These are phyloP conservation scores for Smutsia gigantea DNA, from an alignment of 2,797 vertebrate species.

Conservation along the genomic window DNA sequence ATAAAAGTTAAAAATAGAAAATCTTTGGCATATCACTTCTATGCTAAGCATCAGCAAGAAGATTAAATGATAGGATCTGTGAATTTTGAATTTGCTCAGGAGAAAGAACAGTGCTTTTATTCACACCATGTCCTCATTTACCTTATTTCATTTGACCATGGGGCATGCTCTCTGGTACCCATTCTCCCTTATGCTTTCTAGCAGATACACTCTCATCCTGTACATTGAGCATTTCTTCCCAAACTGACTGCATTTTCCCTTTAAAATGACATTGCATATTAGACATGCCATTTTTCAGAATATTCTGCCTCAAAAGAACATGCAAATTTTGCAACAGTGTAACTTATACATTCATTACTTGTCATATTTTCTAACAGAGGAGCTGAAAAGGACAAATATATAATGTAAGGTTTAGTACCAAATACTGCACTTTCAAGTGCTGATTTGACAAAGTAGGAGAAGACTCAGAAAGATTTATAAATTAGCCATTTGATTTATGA, in stretches of 20 bases:
- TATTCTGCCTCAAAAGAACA: slow-evolving; percentile 56
- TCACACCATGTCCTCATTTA: background rate
- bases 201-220: background rate
- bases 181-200: background rate
- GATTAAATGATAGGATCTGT: background rate
- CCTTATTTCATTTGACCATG: background rate
- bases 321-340: slow-evolving; percentile 50
- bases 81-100: background rate
- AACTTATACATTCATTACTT: slow-evolving; percentile 60
- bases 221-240: background rate
- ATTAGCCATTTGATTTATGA: slow-evolving; percentile 66
- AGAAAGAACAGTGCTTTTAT: background rate
- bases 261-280: slow-evolving; percentile 26
- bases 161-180: background rate
- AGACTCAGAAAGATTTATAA: slow-evolving; percentile 57
- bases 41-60: background rate
- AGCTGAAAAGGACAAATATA: slow-evolving; percentile 31
- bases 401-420: slow-evolving; percentile 31
- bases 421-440: slow-evolving; percentile 43
- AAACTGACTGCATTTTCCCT: slow-evolving; percentile 27
- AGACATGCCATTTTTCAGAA: slow-evolving; percentile 38
- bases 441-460: slow-evolving; percentile 32
- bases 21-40: background rate
- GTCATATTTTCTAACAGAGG: slow-evolving; percentile 21
- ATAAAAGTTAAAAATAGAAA: background rate